A percentile compares a stretch with the other conserved stretches of the same genome.
These are phyloP conservation scores for Gymnocypris eckloni DNA, from an alignment of 2,797 vertebrate genomes.

Conservation along the genomic window DNA sequence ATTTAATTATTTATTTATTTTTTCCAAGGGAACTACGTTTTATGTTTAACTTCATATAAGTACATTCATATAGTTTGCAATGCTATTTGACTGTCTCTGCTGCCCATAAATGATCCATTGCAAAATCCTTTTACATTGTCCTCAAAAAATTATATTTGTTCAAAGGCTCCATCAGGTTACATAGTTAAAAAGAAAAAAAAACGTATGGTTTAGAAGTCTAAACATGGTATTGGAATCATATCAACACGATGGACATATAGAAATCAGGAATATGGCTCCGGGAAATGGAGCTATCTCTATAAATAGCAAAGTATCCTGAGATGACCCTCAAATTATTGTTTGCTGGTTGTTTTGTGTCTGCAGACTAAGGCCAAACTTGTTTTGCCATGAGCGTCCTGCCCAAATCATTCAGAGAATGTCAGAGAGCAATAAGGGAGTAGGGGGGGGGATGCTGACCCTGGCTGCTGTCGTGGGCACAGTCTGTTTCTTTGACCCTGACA, in stretches of 20 bases:
- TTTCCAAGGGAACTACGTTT: background rate
- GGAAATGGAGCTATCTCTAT: background rate
- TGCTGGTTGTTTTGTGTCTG: slow-evolving; percentile 11
- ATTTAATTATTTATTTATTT: background rate
- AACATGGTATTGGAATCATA: background rate
- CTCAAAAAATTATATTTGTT: background rate
- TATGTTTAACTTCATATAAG: background rate
- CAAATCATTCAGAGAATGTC: slow-evolving; percentile 6
- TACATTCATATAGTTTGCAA: background rate
- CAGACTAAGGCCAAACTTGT: slow-evolving; percentile 11
- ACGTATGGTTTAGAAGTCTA: background rate
- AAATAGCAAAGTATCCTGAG: background rate
- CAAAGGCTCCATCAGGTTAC: background rate
- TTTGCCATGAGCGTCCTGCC: background rate
- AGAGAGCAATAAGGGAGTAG: slow-evolving; percentile 25
- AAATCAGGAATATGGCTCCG: background rate
- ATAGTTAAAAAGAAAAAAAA: background rate
- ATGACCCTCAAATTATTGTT: background rate
- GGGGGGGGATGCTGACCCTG: slow-evolving; percentile 20
- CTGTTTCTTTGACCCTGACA: slow-evolving; percentile 55
- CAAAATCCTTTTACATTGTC: background rate
- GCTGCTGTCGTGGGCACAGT: slow-evolving; percentile 37
- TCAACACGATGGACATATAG: background rate
- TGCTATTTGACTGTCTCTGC: background rate
- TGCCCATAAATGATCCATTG: background rate